Conservation (phyloP, 1,140 invertebrate species). For the Conopomorpha cramerella region DNA sequence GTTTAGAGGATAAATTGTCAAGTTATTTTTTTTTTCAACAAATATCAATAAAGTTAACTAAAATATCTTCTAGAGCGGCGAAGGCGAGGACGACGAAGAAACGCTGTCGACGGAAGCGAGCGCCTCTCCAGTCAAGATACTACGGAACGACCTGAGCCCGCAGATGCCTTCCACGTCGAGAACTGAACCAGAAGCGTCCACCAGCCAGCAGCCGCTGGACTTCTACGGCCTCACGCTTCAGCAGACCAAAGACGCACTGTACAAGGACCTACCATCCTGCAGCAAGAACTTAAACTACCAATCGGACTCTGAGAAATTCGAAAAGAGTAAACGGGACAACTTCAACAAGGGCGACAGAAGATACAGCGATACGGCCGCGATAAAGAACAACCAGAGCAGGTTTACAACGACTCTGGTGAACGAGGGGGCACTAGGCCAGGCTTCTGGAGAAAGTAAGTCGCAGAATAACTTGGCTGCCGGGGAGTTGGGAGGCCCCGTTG, state of each 20-base stretch:
- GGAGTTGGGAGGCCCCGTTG: too few species aligned
- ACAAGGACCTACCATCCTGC: conserved; percentile 43
- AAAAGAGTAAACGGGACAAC: conserved; percentile 26
- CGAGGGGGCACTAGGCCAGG: conserved; percentile 21
- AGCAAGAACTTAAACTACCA: conserved; percentile 44
- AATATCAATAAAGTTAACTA: too few species aligned
- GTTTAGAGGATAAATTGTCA: too few species aligned
- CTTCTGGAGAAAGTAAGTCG: conserved; percentile 19
- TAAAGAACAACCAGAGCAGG: conserved; percentile 33
- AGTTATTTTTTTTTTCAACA: too few species aligned
- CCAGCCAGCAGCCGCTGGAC: conserved; percentile 16
- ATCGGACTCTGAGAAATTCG: conserved; percentile 27
- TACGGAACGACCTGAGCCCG: conserved; percentile 37
- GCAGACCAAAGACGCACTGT: conserved; percentile 35
- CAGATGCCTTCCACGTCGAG: conserved; percentile 4
- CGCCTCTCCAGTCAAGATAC: conserved; percentile 25
- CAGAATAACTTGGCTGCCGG: too few species aligned
- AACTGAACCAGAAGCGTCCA: conserved; percentile 13
- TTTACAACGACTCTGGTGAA: conserved; percentile 41
- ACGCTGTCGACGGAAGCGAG: conserved; percentile 54
- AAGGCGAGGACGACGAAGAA: conserved; percentile 60
- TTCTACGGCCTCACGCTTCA: conserved; percentile 33
- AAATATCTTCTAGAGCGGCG: conserved; percentile 32
- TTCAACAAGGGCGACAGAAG: conserved; percentile 31
- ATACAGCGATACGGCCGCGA: conserved; percentile 41